Conservation (phyloP, 2,888 invertebrate genomes). For the Ethmia dodecea region DNA sequence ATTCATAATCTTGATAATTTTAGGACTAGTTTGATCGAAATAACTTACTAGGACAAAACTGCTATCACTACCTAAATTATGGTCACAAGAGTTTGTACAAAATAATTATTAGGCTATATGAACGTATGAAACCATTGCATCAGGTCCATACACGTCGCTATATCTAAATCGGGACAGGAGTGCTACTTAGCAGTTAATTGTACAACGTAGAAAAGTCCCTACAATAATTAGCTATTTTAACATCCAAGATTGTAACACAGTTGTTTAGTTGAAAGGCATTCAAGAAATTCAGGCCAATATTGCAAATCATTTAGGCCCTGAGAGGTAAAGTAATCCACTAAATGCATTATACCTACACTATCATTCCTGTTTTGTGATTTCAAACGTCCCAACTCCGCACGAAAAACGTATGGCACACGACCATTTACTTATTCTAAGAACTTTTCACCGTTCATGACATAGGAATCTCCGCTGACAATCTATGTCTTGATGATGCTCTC, state of each 20-base stretch:
- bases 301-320: conserved; percentile 49
- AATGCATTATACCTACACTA: conserved; percentile 37
- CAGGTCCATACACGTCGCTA: conserved; percentile 23
- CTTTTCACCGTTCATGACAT: conserved; percentile 60
- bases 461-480: conserved; percentile 68
- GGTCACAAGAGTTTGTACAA: conserved; percentile 66
- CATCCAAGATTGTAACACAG: conserved; percentile 5
- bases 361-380: conserved; percentile 26
- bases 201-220: conserved; percentile 52
- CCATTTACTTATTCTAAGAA: conserved; percentile 29
- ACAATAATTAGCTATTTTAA: conserved; percentile 27
- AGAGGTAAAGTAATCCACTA: conserved; percentile 46
- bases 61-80: conserved; percentile 60
- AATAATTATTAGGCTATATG: conserved; percentile 29
- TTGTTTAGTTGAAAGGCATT: conserved; percentile 41
- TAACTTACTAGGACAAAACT: conserved; percentile 71
- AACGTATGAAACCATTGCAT: conserved; percentile 13
- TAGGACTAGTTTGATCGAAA: conserved; percentile 73
- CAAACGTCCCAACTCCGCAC: conserved; percentile 22
- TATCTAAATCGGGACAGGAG: conserved; percentile 35
- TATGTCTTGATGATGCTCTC: conserved; percentile 72
- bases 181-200: conserved; percentile 33
- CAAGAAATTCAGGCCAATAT: conserved; percentile 53
- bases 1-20: conserved; percentile 45
- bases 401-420: conserved; percentile 41